Evolutionary conservation across 2,113 vertebrate species (phyloP).

Genomic region (Lathamus discolor): DNA sequence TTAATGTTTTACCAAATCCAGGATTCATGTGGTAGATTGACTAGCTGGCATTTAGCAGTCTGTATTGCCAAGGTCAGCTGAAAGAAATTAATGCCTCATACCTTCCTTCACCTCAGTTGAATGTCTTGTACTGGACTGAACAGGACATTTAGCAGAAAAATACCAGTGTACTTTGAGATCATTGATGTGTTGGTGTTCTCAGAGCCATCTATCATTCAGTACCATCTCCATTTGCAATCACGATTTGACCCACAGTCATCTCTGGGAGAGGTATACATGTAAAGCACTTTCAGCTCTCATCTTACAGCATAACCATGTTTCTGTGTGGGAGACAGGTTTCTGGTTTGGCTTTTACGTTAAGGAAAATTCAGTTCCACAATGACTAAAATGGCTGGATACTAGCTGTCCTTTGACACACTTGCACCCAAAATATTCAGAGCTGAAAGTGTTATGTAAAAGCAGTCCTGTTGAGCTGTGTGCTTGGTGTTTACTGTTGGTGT

Average conservation of each 20-base stretch:
- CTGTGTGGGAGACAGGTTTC: neutral
- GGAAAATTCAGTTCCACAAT: neutral
- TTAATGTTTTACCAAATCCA: neutral
- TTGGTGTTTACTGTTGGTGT: slow-evolving; percentile 85
- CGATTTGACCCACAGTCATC: slow-evolving; percentile 53
- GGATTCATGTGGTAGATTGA: neutral
- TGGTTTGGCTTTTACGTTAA: neutral
- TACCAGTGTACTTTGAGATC: slow-evolving; percentile 22
- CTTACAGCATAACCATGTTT: slow-evolving; percentile 2
- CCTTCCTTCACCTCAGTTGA: neutral
- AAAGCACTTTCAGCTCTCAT: slow-evolving; percentile 83
- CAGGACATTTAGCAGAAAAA: slow-evolving; percentile 52
- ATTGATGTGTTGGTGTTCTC: slow-evolving; percentile 45
- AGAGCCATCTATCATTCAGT: slow-evolving; percentile 43
- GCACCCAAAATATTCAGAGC: slow-evolving; percentile 24
- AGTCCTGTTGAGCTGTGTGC: slow-evolving; percentile 38
- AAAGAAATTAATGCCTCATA: neutral
- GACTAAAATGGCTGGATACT: neutral
- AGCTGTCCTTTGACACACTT: neutral
- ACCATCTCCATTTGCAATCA: slow-evolving; percentile 47
- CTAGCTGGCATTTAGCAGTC: neutral
- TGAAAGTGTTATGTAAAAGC: slow-evolving; percentile 67
- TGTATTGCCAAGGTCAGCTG: neutral
- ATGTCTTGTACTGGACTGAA: slow-evolving; percentile 69
- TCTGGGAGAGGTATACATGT: slow-evolving; percentile 59